Evolutionary conservation across 2,797 vertebrate genomes (phyloP).

Genomic region (Lemur catta): DNA sequence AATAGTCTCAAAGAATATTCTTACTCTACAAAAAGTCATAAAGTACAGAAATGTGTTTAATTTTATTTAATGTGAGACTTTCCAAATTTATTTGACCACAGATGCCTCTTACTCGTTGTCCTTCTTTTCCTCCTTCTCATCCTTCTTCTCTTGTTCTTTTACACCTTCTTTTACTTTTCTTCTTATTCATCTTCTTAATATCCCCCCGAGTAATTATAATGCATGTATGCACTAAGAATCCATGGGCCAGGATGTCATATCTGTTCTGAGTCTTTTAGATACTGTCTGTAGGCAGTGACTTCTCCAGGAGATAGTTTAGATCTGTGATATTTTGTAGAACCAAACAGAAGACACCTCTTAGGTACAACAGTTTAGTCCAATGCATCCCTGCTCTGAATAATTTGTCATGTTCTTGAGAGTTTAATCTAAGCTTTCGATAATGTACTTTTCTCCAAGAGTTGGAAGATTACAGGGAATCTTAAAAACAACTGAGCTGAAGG

Average conservation of each 20-base stretch:
- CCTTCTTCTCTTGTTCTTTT: not conserved
- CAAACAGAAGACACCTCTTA: conserved; percentile 66
- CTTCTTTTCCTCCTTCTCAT: not conserved
- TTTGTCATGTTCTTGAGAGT: conserved; percentile 71
- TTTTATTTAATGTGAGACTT: not conserved
- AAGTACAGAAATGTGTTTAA: not conserved
- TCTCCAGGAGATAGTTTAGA: not conserved
- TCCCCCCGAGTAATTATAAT: not conserved
- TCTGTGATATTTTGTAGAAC: conserved; percentile 30
- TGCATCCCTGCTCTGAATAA: conserved; percentile 62
- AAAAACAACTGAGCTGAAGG: conserved; percentile 62
- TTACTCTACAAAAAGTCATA: not conserved
- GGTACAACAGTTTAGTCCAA: conserved; percentile 64
- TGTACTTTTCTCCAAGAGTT: conserved; percentile 64
- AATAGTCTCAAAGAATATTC: not conserved
- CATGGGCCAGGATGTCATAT: not conserved
- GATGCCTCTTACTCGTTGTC: not conserved
- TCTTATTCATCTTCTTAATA: not conserved
- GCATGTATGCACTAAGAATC: not conserved
- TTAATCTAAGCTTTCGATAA: conserved; percentile 75
- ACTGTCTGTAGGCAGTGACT: not conserved
- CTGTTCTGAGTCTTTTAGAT: not conserved
- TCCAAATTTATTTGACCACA: not conserved
- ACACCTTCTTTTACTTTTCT: not conserved
- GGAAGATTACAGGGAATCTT: conserved; percentile 67